Base-by-base conservation (phyloP, 2,888 invertebrate genomes). In the Amiota minor region DNA sequence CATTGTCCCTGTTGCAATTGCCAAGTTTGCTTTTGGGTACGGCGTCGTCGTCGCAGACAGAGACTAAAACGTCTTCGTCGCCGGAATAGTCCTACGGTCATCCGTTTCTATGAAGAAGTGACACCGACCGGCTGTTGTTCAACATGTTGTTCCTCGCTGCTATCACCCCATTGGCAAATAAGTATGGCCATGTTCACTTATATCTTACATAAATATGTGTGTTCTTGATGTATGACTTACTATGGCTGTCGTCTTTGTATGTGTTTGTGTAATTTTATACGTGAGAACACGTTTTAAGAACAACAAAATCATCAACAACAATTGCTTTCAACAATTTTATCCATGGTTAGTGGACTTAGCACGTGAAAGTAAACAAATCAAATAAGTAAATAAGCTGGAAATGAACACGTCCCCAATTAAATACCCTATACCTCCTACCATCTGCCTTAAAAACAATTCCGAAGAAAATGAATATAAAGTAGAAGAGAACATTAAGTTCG, bases 1-100 rank as follows among this genome's bases (percentile, higher is more conserved):
- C 74, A 76, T 74, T 45, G 53, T 50, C 53, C 49, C 1, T 49
- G 49, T 12, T 50, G 62, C 16, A 23, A 20, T 59, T 59, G 53
- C 46, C n/a, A 56, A 16, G 12, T 12, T 20, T n/a, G 35, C 6
- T 65, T 46, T 59, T 35, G 35, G 35, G 2, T 35, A 61, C 65
- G 20, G 10, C 35, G 64, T 62, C 49, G 20, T 9, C 64, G 45
- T 45, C 59, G 56, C 35, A 55, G 62, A 16, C 62, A 45, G 50
- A 16, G 49, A 10, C 16, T 53, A 12, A 50, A 18, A 12, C 61
- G 35, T 50, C 56, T 71, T 9, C 67, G 67, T 11, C 49, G 53
- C 23, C 23, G 49, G 50, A 49, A 53, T 11, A 68, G 12, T 23
- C 1, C 23, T 14, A 35, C 35, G n/a, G n/a, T n/a, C 35, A 35